Conservation (phyloP, 2,797 vertebrate genomes). For the Sebastes ruberrimus region DNA sequence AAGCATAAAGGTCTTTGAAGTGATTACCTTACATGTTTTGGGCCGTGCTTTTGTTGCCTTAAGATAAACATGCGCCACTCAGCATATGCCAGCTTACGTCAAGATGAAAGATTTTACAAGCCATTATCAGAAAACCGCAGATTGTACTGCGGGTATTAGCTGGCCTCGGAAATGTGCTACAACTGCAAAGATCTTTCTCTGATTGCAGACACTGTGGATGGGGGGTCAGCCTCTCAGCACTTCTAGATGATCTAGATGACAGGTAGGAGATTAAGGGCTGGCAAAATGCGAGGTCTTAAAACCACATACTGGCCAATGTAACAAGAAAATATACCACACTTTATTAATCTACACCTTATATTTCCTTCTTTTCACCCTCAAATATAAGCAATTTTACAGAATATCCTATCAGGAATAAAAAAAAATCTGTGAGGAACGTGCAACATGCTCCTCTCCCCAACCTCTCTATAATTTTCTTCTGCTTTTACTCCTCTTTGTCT, state of each 20-base stretch:
- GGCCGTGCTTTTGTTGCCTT: constrained; percentile 70
- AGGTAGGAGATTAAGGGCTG: constrained; percentile 53
- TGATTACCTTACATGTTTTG: constrained; percentile 77
- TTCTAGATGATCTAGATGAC: constrained; percentile 67
- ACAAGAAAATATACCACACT: background rate
- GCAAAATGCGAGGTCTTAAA: constrained; percentile 51
- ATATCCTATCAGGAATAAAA: constrained; percentile 7
- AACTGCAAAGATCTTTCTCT: constrained; percentile 74
- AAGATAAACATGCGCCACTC: constrained; percentile 80
- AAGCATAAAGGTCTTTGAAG: constrained; percentile 76
- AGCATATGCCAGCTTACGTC: constrained; percentile 82
- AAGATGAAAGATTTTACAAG: constrained; percentile 81
- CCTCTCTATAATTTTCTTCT: constrained; percentile 23
- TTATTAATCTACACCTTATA: background rate
- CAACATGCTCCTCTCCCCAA: constrained; percentile 11
- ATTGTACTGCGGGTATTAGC: constrained; percentile 77
- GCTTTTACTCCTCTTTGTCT: constrained; percentile 62
- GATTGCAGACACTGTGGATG: constrained; percentile 64
- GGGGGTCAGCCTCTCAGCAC: constrained; percentile 65
- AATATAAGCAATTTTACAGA: background rate
- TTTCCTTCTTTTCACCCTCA: background rate
- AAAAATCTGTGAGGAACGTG: constrained; percentile 14
- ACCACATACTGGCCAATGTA: constrained; percentile 11
- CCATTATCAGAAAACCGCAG: constrained; percentile 78
- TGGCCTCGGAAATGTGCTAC: constrained; percentile 71